phyloP scores from a whole-genome alignment of 2,113 vertebrate genomes.

The Colistium nudipinnis region DNA sequence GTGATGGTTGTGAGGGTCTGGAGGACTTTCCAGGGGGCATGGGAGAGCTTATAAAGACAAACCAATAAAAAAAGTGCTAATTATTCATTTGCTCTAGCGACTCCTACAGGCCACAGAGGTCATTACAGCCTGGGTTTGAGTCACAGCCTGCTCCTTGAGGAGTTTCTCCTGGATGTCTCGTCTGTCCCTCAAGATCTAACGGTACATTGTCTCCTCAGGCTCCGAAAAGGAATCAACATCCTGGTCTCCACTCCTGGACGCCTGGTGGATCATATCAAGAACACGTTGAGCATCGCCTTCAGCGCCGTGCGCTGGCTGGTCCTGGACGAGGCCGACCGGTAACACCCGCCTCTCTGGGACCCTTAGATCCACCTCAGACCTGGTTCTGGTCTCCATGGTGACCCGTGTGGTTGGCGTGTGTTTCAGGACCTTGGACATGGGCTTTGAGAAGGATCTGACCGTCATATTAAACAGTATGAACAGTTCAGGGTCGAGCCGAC shows the following conservation, averaged over 20 bases:
- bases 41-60: too few relatives aligned
- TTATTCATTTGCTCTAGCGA: too few relatives aligned
- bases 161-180: too few relatives aligned
- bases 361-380: too few relatives aligned
- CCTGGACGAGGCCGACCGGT: conserved; percentile 98
- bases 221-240: conserved; percentile 96
- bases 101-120: too few relatives aligned
- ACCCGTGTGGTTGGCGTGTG: background rate
- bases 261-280: conserved; percentile 93
- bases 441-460: conserved; percentile 93
- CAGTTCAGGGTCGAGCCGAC: conserved; percentile 75
- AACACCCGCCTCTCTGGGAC: too few relatives aligned
- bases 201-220: conserved; percentile 69
- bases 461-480: conserved; percentile 92
- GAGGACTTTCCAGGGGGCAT: too few relatives aligned
- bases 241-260: conserved; percentile 94
- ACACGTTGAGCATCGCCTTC: conserved; percentile 91
- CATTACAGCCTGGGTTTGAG: too few relatives aligned
- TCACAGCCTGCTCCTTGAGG: too few relatives aligned
- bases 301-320: conserved; percentile 87
- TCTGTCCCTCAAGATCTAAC: too few relatives aligned
- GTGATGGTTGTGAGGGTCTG: too few relatives aligned
- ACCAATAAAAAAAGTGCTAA: too few relatives aligned
- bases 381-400: background rate
- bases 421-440: conserved; percentile 91